phyloP scores from a whole-genome alignment of 2,888 invertebrate genomes.

The Catocala sponsa region DNA sequence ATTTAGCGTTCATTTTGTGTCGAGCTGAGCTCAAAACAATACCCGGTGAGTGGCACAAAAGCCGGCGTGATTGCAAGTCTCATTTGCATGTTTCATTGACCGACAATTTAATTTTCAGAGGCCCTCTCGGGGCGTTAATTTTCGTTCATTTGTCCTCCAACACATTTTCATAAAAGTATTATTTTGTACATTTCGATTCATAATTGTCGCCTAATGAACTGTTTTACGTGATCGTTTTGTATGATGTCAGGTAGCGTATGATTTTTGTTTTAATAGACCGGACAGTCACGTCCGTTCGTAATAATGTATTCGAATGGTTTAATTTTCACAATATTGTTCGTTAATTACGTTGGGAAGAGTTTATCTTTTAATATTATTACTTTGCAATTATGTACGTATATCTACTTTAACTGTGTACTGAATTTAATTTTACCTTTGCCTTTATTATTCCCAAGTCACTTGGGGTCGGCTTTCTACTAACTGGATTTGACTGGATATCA shows the following conservation, averaged over 20 bases:
- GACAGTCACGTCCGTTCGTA: not conserved
- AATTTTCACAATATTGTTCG: not conserved
- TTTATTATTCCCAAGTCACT: too few relatives aligned
- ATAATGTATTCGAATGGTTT: not conserved
- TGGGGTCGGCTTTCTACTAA: too few relatives aligned
- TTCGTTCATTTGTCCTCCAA: constrained; percentile 64
- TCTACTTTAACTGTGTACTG: too few relatives aligned
- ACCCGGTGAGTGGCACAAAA: constrained; percentile 68
- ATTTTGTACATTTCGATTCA: constrained; percentile 56
- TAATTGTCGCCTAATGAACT: constrained; percentile 59
- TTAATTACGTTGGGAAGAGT: not conserved
- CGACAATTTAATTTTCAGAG: constrained; percentile 79
- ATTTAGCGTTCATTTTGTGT: constrained; percentile 48
- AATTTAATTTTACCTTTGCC: too few relatives aligned
- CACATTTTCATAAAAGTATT: constrained; percentile 55
- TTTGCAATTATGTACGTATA: too few relatives aligned
- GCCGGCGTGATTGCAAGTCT: constrained; percentile 77
- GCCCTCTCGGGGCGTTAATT: constrained; percentile 66
- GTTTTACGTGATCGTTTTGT: constrained; percentile 39
- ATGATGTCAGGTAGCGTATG: constrained; percentile 20
- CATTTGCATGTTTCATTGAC: constrained; percentile 84
- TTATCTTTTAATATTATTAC: too few relatives aligned
- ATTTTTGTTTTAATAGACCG: constrained; percentile 17
- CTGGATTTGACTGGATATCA: too few relatives aligned
- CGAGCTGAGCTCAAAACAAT: constrained; percentile 67